Percentiles rank a stretch among this genome's conserved stretches.
Evolutionary conservation across 2,888 invertebrate genomes (phyloP).

Genomic region (Diadromus collaris): DNA sequence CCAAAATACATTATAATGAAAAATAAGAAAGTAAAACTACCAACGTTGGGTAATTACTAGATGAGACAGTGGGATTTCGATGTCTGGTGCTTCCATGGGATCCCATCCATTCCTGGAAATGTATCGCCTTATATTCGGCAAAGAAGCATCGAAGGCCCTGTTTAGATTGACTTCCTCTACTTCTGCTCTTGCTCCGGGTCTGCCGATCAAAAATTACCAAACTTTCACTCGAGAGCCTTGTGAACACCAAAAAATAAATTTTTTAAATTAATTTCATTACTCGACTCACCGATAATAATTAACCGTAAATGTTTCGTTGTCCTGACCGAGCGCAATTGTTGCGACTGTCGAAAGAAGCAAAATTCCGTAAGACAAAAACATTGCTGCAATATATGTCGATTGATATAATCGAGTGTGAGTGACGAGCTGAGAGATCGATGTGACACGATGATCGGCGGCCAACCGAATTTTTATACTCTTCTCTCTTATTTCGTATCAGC

Average conservation of each 20-base stretch:
- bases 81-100: slow-evolving; percentile 64
- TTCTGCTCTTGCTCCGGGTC: not conserved
- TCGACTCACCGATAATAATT: not conserved
- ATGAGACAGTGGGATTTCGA: slow-evolving; percentile 54
- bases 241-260: not conserved
- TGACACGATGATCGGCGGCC: slow-evolving; percentile 36
- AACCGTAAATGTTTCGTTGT: not conserved
- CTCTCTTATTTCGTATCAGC: slow-evolving; percentile 35
- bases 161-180: slow-evolving; percentile 60
- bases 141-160: slow-evolving; percentile 60
- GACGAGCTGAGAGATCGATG: slow-evolving; percentile 35
- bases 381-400: slow-evolving; percentile 1
- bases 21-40: not conserved
- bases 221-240: not conserved
- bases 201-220: slow-evolving; percentile 5
- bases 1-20: not conserved
- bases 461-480: slow-evolving; percentile 52
- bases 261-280: not conserved
- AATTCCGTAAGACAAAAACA: slow-evolving; percentile 23
- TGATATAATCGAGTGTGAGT: not conserved
- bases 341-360: slow-evolving; percentile 41
- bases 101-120: slow-evolving; percentile 65
- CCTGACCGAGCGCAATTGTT: slow-evolving; percentile 36
- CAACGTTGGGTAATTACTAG: slow-evolving; percentile 58
- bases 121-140: slow-evolving; percentile 55